phyloP scores from a whole-genome alignment of 2,797 vertebrate species.

The Babyrousa celebensis region DNA sequence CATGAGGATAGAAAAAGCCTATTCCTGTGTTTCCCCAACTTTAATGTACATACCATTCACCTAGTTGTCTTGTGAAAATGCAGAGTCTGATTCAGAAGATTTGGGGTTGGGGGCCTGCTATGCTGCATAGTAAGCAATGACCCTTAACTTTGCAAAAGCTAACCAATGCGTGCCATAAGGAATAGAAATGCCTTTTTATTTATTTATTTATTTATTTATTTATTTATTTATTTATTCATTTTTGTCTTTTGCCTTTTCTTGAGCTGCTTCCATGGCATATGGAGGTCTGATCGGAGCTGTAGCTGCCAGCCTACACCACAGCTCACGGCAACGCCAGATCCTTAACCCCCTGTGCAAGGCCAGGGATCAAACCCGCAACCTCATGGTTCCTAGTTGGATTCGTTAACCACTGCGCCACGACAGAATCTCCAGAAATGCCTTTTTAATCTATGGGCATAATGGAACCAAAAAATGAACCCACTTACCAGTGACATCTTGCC shows the following conservation, averaged over 20 bases:
- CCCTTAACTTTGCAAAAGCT: neutral
- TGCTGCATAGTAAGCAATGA: neutral
- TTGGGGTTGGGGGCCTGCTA: neutral
- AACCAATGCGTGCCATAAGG: neutral
- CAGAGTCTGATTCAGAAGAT: neutral
- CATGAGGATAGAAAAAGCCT: neutral
- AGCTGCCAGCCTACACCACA: no score
- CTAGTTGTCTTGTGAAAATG: neutral
- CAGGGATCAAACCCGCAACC: no score
- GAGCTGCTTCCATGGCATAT: no score
- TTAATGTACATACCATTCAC: neutral
- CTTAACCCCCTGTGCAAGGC: no score
- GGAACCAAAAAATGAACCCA: neutral
- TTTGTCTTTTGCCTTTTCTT: no score
- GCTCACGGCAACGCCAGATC: no score
- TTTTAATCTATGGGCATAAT: neutral
- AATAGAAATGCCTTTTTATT: no score
- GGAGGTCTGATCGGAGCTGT: no score
- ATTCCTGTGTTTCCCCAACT: neutral
- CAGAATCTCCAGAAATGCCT: neutral
- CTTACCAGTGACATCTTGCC: neutral
- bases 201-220: no score
- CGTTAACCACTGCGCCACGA: no score
- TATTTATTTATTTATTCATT: no score
- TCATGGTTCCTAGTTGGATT: no score